Evolutionary conservation across 2,113 vertebrate genomes (phyloP), one percentile per base, ranked within the genome.

Genomic region (Hirundichthys speculiger): DNA sequence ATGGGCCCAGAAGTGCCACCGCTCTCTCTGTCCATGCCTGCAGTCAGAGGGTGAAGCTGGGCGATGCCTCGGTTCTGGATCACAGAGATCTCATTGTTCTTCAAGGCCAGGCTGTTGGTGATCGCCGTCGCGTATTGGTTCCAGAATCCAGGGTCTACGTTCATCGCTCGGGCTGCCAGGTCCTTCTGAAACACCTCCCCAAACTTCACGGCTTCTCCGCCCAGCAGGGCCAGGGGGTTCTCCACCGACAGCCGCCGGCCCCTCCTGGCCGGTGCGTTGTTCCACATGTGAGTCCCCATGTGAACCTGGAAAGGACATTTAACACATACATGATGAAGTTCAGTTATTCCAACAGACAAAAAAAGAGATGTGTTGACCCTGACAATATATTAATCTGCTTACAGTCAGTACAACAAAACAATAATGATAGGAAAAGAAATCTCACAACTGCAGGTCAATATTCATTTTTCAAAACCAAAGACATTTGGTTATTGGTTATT

Each of bases 261-360:
- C 1, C 98, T 94, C 64, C 97, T 89, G 8, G 97, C 95, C 0
- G 97, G 97, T 2, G 96, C 94, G 0, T 98, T 98, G 91, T 96
- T 99, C 98, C 98, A 99, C 97, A 99, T 98, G 90, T 99, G 97
- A 3, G 97, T 99, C 54, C 98, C 97, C 98, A 99, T 99, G 87
- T 99, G 98, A 79, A 99, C 98, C 98, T 99, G 90, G 19, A 73
- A 50, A 58, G 4, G 14, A 48, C 16, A 8, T 34, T 10, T 10
- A 34, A 7, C 30, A 34, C 30, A 34, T 34, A 3, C 2, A 15
- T 14, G 14, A 15, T 4, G 4, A 22, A 13, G 1, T 22, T 48
- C 22, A n/a, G 30, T 34, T 34, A 34, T 34, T 34, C 9, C 11
- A 34, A 34, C 3, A 34, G 30, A 34, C 30, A 34, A 34, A 34